Conservation (phyloP, 2,113 vertebrate species). For the Malurus cyaneus region DNA sequence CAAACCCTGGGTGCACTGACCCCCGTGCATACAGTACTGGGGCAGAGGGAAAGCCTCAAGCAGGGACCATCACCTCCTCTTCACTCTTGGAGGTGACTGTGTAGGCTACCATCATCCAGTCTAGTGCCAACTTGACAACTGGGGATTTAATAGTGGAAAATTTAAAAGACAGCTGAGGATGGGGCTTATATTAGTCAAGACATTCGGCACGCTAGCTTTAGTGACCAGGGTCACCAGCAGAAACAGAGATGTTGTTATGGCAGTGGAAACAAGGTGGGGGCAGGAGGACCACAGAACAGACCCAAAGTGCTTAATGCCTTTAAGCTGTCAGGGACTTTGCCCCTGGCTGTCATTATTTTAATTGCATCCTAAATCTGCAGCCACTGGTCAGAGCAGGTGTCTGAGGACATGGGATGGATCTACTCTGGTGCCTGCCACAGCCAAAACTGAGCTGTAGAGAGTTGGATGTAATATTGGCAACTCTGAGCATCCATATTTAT, state of each 20-base stretch:
- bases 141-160: slow-evolving; percentile 44
- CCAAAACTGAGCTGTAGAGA: background rate
- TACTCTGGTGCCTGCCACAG: background rate
- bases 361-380: background rate
- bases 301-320: background rate
- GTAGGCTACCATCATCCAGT: background rate
- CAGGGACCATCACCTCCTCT: background rate
- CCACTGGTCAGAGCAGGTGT: background rate
- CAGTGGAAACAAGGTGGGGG: background rate
- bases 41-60: background rate
- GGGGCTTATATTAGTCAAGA: background rate
- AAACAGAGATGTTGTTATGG: background rate
- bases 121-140: background rate
- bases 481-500: background rate
- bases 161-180: slow-evolving; percentile 30
- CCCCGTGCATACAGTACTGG: fast-evolving
- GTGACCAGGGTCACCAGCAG: background rate
- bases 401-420: background rate
- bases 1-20: background rate
- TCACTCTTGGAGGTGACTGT: background rate
- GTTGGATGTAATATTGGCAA: background rate
- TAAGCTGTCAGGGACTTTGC: background rate
- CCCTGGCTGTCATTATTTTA: slow-evolving; percentile 1
- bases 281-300: background rate
- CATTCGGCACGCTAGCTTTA: background rate